A percentile compares a stretch with the other conserved stretches of the same genome.
These are phyloP conservation scores for Morone saxatilis DNA, from an alignment of 2,113 vertebrate genomes.

Conservation along the genomic window DNA sequence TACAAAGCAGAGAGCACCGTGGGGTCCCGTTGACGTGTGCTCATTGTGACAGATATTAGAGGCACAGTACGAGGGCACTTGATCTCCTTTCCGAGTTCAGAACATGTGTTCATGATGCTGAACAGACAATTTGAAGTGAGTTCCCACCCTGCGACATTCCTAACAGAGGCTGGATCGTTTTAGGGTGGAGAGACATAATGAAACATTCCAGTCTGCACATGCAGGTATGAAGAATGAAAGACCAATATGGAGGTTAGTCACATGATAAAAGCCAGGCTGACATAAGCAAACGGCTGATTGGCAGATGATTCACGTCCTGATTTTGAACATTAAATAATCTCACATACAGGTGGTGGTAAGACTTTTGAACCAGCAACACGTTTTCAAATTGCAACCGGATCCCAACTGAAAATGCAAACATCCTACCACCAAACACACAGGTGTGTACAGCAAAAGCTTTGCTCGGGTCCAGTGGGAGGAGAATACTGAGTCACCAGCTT, in stretches of 20 bases:
- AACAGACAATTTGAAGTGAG: background rate
- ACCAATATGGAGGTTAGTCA: background rate
- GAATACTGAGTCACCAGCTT: slow-evolving; percentile 16
- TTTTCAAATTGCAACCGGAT: background rate
- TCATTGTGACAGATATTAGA: background rate
- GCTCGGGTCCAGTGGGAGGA: background rate
- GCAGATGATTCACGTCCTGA: background rate
- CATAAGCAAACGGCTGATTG: background rate
- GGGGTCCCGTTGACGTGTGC: background rate
- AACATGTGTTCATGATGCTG: background rate
- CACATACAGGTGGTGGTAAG: background rate
- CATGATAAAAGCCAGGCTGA: background rate
- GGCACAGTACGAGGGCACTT: background rate
- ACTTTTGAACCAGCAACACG: background rate
- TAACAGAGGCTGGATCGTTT: background rate
- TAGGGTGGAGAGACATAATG: background rate
- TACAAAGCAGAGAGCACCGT: background rate
- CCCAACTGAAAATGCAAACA: background rate
- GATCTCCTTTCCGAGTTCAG: background rate
- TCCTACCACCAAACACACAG: background rate
- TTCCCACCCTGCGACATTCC: slow-evolving; percentile 26
- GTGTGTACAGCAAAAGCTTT: background rate
- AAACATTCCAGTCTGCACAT: slow-evolving; percentile 14
- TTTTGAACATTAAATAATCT: background rate
- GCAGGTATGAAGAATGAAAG: slow-evolving; percentile 16